Percentiles rank a stretch among this genome's conserved stretches.
Evolutionary conservation across 2,113 vertebrate species (phyloP).

Genomic region (Heterochromis multidens): DNA sequence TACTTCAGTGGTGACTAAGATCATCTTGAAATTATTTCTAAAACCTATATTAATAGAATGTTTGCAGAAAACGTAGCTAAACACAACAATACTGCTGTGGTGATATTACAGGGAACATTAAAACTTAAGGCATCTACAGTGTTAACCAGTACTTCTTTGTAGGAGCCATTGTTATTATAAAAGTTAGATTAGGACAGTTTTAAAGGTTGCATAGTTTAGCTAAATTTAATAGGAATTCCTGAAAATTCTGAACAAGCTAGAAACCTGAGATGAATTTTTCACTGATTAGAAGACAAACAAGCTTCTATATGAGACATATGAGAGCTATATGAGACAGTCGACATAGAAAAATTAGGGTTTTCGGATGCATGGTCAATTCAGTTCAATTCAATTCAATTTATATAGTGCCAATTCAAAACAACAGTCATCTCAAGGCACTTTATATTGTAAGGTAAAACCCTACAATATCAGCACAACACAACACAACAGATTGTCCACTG

Average conservation of each 20-base stretch:
- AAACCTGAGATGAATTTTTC: accelerated
- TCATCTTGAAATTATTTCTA: neutral
- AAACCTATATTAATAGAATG: neutral
- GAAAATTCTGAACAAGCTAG: accelerated
- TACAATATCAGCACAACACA: too few relatives aligned
- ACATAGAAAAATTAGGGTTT: neutral
- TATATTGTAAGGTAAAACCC: too few relatives aligned
- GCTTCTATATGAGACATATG: too few relatives aligned
- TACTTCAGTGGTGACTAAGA: too few relatives aligned
- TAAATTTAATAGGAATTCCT: neutral
- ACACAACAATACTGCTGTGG: accelerated
- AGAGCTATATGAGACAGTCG: neutral
- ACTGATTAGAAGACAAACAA: neutral
- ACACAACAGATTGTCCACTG: neutral
- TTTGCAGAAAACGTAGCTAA: accelerated
- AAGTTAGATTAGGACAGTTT: too few relatives aligned
- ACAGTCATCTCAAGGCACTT: accelerated
- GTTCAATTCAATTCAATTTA: accelerated
- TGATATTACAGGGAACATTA: neutral
- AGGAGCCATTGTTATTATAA: accelerated
- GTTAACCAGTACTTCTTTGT: neutral
- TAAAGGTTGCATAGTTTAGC: neutral
- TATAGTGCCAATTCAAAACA: accelerated
- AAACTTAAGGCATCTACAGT: too few relatives aligned
- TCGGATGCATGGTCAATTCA: too few relatives aligned